Conservation (phyloP, 2,113 vertebrate species). For the Eublepharis macularius region DNA sequence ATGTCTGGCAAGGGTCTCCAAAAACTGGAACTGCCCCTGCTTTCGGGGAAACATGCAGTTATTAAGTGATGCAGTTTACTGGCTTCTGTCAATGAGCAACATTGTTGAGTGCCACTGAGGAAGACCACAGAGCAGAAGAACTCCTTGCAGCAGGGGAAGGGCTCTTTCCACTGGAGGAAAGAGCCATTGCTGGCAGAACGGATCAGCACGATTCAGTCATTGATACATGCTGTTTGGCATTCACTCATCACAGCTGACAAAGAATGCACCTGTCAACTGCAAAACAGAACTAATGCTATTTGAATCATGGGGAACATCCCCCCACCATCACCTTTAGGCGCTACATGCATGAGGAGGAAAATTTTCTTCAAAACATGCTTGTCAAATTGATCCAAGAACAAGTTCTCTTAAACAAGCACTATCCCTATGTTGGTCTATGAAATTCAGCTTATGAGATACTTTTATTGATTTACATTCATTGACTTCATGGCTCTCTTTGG, state of each 20-base stretch:
- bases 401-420: not conserved
- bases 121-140: not conserved
- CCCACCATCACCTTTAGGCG: too few species aligned
- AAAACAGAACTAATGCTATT: too few species aligned
- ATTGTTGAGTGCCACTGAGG: too few species aligned
- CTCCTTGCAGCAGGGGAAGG: too few species aligned
- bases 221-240: not conserved
- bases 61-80: not conserved
- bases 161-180: too few species aligned
- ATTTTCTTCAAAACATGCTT: not conserved
- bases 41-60: too few species aligned
- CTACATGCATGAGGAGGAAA: not conserved
- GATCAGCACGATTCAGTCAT: not conserved
- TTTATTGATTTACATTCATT: conserved; percentile 1
- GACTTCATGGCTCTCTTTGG: not conserved
- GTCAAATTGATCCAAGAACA: not conserved
- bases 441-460: not conserved
- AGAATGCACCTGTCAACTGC: not conserved
- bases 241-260: not conserved
- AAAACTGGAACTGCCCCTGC: too few species aligned
- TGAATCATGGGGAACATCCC: not conserved
- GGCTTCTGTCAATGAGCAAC: not conserved
- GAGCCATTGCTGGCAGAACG: too few species aligned
- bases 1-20: too few species aligned
- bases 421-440: not conserved